Percentiles rank a stretch among this genome's conserved stretches.
phyloP scores from a whole-genome alignment of 35 echinoderm and acorn worm genomes.

The Ptychodera flava region DNA sequence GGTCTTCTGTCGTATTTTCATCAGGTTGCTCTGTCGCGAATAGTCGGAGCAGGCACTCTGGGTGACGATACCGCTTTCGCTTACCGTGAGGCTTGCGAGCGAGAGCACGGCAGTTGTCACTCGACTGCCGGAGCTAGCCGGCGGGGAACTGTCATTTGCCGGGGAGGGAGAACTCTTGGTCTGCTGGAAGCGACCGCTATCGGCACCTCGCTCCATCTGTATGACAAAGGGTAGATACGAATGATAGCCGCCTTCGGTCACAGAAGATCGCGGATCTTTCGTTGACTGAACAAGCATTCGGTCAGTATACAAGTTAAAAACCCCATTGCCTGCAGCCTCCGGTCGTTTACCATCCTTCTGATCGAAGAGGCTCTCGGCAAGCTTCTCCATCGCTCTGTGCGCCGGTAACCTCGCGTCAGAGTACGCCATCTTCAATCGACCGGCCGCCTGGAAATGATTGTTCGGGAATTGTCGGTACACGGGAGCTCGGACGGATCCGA shows the following conservation, averaged over 20 bases:
- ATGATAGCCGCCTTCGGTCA: not conserved
- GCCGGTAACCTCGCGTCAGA: not conserved
- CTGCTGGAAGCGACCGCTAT: not conserved
- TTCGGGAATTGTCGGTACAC: not conserved
- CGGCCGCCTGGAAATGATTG: not conserved
- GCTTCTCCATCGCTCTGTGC: not conserved
- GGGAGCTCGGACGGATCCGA: not conserved
- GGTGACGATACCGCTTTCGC: not conserved
- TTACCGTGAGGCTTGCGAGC: not conserved
- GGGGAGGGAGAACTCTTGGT: not conserved
- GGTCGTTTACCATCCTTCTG: not conserved
- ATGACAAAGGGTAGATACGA: not conserved
- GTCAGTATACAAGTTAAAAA: not conserved
- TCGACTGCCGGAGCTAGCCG: too few species aligned
- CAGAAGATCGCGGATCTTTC: not conserved
- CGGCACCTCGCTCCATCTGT: not conserved
- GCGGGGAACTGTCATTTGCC: not conserved
- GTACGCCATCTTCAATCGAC: not conserved
- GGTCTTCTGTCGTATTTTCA: not conserved
- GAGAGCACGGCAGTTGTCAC: not conserved
- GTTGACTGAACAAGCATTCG: not conserved
- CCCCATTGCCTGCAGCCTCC: not conserved
- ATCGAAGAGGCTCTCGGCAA: not conserved
- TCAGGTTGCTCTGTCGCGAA: not conserved
- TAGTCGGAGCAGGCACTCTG: not conserved